A percentile compares a stretch with the other conserved stretches of the same genome.
Evolutionary conservation across 1,140 invertebrate genomes (phyloP).

Genomic region (Drosophila suzukii): DNA sequence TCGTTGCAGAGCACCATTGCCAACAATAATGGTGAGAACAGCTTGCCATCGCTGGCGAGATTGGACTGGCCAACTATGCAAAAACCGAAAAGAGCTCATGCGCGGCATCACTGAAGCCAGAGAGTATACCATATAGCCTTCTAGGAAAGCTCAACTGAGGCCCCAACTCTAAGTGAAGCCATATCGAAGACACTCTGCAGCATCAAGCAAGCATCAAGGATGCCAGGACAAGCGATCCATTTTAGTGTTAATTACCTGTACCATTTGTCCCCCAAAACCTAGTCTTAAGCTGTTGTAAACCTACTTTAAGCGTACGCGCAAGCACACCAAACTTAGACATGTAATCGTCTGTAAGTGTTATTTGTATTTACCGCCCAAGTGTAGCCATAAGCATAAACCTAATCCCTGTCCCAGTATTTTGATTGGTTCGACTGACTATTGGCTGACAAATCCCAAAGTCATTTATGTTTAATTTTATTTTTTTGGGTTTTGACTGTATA

Average conservation of each 20-base stretch:
- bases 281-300: slow-evolving; percentile 49
- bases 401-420: slow-evolving; percentile 49
- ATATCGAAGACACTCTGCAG: slow-evolving; percentile 45
- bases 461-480: slow-evolving; percentile 11
- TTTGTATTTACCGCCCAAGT: slow-evolving; percentile 51
- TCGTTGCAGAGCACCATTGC: slow-evolving; percentile 34
- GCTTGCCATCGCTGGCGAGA: slow-evolving; percentile 40
- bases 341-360: slow-evolving; percentile 55
- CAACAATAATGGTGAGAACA: slow-evolving; percentile 27
- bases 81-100: slow-evolving; percentile 46
- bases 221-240: slow-evolving; percentile 20
- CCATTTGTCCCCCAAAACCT: slow-evolving; percentile 24
- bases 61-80: slow-evolving; percentile 51
- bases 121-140: neutral
- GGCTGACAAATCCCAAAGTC: slow-evolving; percentile 13
- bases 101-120: slow-evolving; percentile 39
- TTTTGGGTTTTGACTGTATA: slow-evolving; percentile 24
- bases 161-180: slow-evolving; percentile 26
- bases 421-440: slow-evolving; percentile 16
- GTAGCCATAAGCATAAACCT: slow-evolving; percentile 41
- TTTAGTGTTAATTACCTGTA: slow-evolving; percentile 38
- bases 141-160: neutral
- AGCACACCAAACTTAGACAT: slow-evolving; percentile 43
- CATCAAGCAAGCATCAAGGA: slow-evolving; percentile 5
- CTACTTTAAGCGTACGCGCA: slow-evolving; percentile 33